phyloP scores from a whole-genome alignment of 2,797 vertebrate species.

The Sebastes diploproa region DNA sequence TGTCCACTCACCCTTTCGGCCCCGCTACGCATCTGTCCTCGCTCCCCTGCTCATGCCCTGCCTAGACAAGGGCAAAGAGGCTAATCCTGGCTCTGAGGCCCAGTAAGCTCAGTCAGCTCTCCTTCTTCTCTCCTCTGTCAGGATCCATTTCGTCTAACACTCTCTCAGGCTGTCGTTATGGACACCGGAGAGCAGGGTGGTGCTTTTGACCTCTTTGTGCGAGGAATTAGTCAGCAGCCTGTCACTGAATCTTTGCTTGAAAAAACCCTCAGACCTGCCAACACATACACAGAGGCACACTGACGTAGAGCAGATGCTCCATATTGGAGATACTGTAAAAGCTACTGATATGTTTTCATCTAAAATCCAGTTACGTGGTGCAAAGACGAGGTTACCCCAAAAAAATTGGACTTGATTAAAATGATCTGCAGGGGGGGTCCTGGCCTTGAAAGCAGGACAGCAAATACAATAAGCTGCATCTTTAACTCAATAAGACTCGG shows the following conservation, averaged over 20 bases:
- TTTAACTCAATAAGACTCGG: conserved; percentile 59
- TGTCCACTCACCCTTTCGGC: conserved; percentile 45
- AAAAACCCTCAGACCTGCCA: conserved; percentile 25
- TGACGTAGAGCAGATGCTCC: not conserved
- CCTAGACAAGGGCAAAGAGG: conserved; percentile 68
- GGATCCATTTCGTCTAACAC: conserved; percentile 55
- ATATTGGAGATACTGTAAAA: not conserved
- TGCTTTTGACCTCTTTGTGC: conserved; percentile 60
- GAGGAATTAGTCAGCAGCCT: conserved; percentile 57
- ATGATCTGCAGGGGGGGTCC: not conserved
- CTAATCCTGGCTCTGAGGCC: conserved; percentile 74
- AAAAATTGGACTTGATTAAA: conserved; percentile 34
- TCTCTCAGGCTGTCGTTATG: conserved; percentile 52
- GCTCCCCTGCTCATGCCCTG: conserved; percentile 39
- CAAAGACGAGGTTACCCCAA: conserved; percentile 14
- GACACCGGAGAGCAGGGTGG: conserved; percentile 51
- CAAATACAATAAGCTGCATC: conserved; percentile 58
- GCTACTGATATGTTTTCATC: not conserved
- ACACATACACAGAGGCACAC: not conserved
- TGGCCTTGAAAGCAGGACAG: conserved; percentile 21
- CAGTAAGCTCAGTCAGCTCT: conserved; percentile 60
- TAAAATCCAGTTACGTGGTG: not conserved
- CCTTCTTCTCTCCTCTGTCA: conserved; percentile 59
- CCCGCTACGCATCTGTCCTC: conserved; percentile 32
- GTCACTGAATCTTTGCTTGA: conserved; percentile 35